These are phyloP conservation scores for Brenthis ino DNA, from an alignment of 2,888 invertebrate species.

Conservation along the genomic window DNA sequence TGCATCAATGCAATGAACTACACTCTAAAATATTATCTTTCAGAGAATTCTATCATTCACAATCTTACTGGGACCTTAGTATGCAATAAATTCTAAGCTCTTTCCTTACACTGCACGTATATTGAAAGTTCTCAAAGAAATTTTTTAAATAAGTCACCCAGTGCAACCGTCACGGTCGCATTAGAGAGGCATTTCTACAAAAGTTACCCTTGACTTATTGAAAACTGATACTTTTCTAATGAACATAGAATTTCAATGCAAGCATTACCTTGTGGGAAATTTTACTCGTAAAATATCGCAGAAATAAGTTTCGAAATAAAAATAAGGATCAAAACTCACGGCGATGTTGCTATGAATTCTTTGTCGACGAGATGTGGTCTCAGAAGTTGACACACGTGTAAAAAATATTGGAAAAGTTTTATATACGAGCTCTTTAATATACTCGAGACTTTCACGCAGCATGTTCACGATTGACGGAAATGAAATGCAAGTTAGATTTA, in stretches of 20 bases:
- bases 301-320: constrained; percentile 13
- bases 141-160: constrained; percentile 24
- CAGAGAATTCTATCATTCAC: too few relatives aligned
- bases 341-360: constrained; percentile 69
- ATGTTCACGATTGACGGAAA: constrained; percentile 13
- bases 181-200: constrained; percentile 33
- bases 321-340: constrained; percentile 53
- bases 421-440: constrained; percentile 46
- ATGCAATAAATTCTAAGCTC: constrained; percentile 10
- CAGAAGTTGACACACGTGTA: constrained; percentile 67
- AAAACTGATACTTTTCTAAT: constrained; percentile 68
- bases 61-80: background rate
- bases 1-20: too few relatives aligned
- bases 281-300: constrained; percentile 8
- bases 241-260: constrained; percentile 58
- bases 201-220: constrained; percentile 64
- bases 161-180: constrained; percentile 16
- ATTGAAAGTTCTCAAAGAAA: constrained; percentile 29
- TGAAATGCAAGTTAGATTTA: constrained; percentile 6
- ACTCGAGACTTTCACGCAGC: constrained; percentile 16
- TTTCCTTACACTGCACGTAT: constrained; percentile 17
- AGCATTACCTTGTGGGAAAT: constrained; percentile 51
- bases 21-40: too few relatives aligned
- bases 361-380: constrained; percentile 63
- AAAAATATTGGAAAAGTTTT: constrained; percentile 77